These are phyloP conservation scores for Hofmannophila pseudospretella DNA, from an alignment of 2,888 invertebrate species.

Conservation along the genomic window DNA sequence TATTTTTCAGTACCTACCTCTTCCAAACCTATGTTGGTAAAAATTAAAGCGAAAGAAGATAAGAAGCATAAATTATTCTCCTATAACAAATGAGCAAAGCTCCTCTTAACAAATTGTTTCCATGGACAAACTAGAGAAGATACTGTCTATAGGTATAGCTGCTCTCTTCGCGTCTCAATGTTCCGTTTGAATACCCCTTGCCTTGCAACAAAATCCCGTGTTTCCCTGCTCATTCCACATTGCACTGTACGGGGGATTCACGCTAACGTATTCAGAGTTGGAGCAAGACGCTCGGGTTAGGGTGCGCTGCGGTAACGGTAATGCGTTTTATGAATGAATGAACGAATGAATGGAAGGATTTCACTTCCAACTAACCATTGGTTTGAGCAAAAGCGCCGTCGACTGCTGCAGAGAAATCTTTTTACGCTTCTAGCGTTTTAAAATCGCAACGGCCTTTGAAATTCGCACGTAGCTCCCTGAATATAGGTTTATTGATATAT, in stretches of 20 bases:
- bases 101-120: neutral
- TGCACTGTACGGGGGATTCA: slow-evolving; percentile 49
- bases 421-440: slow-evolving; percentile 7
- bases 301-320: slow-evolving; percentile 42
- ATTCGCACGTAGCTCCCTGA: neutral
- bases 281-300: slow-evolving; percentile 43
- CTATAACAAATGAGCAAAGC: too few relatives aligned
- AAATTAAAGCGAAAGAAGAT: too few relatives aligned
- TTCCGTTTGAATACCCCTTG: slow-evolving; percentile 24
- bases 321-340: slow-evolving; percentile 71
- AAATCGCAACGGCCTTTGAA: slow-evolving; percentile 5
- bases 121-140: too few relatives aligned
- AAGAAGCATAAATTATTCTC: too few relatives aligned
- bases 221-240: slow-evolving; percentile 55
- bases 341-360: slow-evolving; percentile 64
- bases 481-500: slow-evolving; percentile 1
- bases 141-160: too few relatives aligned
- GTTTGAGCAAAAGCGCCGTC: slow-evolving; percentile 48
- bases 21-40: too few relatives aligned
- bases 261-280: slow-evolving; percentile 55
- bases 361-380: slow-evolving; percentile 60
- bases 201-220: slow-evolving; percentile 60
- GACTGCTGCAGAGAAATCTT: slow-evolving; percentile 17
- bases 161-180: slow-evolving; percentile 4
- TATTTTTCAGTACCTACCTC: too few relatives aligned